Evolutionary conservation across 2,113 vertebrate genomes (phyloP).

Genomic region (Calypte anna): DNA sequence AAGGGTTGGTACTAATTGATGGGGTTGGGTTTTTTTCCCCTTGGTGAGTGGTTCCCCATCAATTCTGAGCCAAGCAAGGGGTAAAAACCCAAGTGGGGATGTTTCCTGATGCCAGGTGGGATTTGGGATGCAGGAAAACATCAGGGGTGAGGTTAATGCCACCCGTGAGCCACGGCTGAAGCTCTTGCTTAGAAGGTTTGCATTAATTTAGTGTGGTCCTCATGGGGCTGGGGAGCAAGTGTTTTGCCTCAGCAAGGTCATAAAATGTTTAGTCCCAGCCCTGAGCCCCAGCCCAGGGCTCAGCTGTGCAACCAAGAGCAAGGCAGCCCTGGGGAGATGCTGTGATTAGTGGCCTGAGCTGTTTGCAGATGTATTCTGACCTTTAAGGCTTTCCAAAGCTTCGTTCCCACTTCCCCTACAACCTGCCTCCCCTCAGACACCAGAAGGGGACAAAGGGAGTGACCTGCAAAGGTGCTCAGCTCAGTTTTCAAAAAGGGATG

Average conservation of each 20-base stretch:
- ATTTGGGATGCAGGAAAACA: background rate
- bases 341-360: background rate
- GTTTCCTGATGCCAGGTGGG: background rate
- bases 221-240: background rate
- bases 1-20: background rate
- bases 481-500: background rate
- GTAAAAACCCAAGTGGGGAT: background rate
- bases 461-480: background rate
- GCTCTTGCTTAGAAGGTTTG: background rate
- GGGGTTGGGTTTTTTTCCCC: background rate
- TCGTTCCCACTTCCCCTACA: background rate
- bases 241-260: no score
- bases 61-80: background rate
- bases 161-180: background rate
- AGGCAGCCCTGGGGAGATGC: background rate
- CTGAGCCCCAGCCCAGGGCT: fast-evolving
- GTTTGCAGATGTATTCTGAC: background rate
- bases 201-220: background rate
- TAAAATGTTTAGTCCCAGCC: background rate
- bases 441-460: background rate
- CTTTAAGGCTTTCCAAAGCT: background rate
- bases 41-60: background rate
- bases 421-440: background rate
- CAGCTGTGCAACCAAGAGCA: background rate
- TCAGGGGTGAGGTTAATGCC: fast-evolving